Base-by-base conservation (phyloP, 2,888 invertebrate genomes). In the Eugnorisma glareosa region DNA sequence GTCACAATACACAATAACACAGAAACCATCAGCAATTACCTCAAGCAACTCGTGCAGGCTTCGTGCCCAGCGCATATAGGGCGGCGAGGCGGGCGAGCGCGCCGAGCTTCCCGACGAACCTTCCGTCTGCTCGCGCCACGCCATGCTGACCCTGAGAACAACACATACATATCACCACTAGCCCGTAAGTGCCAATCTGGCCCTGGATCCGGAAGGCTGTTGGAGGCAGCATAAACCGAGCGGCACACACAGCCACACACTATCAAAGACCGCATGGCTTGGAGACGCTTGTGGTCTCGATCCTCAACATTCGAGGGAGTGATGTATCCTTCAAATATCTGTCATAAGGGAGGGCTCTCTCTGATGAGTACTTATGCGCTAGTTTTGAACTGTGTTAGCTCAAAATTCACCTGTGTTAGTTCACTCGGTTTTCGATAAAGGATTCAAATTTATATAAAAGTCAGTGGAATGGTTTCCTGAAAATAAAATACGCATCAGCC, bases 61-160 rank as follows among this genome's bases (percentile, higher is more conserved):
- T 89, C 98, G 97, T 67, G 99, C 99, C 99, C 99, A 99, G 93
- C 98, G 98, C 91, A 98, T 97, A 96, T 98, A 99, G 79, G 98
- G 98, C 90, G 96, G 96, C 93, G 95, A 95, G 93, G 95, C 93
- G 93, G 96, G 95, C 92, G 97, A 96, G 90, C 96, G 96, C 91
- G 94, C 94, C 88, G 96, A 95, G 91, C 95, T 94, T 88, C 95
- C 95, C 91, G 96, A 95, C 89, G 96, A 96, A 86, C 96, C 96
- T 89, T 95, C 96, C 95, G 94, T 96, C 96, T 95, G 96, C 93
- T 94, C 95, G 93, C 95, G 96, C 95, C 95, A 94, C 92, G 93
- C 94, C 93, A 93, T 92, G 87, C 93, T 93, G 91, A 92, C 88
- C 91, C 93, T 93, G 82, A 6, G 21, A 67, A 77, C 74, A 77